These are phyloP conservation scores for Cariama cristata DNA, from an alignment of 2,113 vertebrate genomes.

Conservation along the genomic window DNA sequence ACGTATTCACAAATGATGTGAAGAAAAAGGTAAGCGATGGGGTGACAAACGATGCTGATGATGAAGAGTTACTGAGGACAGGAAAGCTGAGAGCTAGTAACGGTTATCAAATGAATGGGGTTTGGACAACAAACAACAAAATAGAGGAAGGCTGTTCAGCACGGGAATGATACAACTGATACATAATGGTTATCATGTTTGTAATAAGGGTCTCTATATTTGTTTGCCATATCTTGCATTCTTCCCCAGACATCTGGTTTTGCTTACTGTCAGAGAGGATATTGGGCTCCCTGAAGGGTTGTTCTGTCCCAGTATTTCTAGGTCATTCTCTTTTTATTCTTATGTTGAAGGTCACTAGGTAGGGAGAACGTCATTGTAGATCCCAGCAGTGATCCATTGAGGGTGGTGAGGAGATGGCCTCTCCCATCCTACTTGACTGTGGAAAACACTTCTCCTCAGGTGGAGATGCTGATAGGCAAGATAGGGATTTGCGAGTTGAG, in stretches of 20 bases:
- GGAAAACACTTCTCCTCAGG: background rate
- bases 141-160: background rate
- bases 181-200: accelerated
- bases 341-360: background rate
- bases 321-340: background rate
- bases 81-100: background rate
- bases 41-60: background rate
- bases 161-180: background rate
- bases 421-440: background rate
- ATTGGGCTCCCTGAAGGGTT: background rate
- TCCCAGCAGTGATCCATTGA: background rate
- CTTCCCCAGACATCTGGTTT: background rate
- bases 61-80: background rate
- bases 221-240: background rate
- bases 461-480: background rate
- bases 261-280: background rate
- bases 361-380: background rate
- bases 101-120: background rate
- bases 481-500: accelerated
- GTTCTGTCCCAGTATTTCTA: background rate
- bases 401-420: no score
- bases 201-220: background rate
- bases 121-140: background rate
- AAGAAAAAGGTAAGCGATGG: background rate
- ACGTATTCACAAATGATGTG: accelerated